Base-by-base conservation (phyloP, 2,888 invertebrate genomes). In the Eilema depressum region DNA sequence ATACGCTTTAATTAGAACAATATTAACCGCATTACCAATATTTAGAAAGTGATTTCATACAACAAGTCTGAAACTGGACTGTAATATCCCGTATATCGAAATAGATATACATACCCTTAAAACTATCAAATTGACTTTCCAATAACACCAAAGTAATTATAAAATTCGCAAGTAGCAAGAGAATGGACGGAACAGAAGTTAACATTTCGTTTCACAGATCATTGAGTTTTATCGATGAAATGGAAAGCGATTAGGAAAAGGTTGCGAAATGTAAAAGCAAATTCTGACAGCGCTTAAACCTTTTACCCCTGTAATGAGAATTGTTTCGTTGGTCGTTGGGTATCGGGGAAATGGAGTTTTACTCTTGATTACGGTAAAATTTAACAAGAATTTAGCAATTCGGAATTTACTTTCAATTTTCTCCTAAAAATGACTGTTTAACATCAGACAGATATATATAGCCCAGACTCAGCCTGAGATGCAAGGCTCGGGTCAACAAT, bases 201-300 rank as follows among this genome's bases (percentile, higher is more conserved):
- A 70, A 78, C 73, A 80, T 82, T 80, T 69, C 71, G 75, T 75
- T 78, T 74, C 76, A 74, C 78, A 74, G 76, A 66, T 73, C 73
- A 68, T 75, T 75, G 82, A 73, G 73, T 78, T 76, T 71, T 74
- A 76, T 73, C 74, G 76, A 75, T 73, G 67, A 74, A 76, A 78
- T 80, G 67, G 78, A 81, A 82, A 81, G 74, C 73, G 71, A 76
- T 81, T 76, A 80, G 76, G 73, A 72, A 80, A 78, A 77, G 63
- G 72, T 79, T 79, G 64, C 74, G 68, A 75, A 82, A 78, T 73
- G 74, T 69, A 74, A 76, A 76, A 80, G 67, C 59, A 61, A 74
- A 75, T 73, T 77, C 59, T 66, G 63, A 65, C 63, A 61, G 20
- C 62, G 57, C 68, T 73, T 17, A 12, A 61, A 69, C 28, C 67